A percentile compares a stretch with the other conserved stretches of the same genome.
Conservation (phyloP, 2,113 vertebrate genomes). For the Paraplagusia blochii region DNA sequence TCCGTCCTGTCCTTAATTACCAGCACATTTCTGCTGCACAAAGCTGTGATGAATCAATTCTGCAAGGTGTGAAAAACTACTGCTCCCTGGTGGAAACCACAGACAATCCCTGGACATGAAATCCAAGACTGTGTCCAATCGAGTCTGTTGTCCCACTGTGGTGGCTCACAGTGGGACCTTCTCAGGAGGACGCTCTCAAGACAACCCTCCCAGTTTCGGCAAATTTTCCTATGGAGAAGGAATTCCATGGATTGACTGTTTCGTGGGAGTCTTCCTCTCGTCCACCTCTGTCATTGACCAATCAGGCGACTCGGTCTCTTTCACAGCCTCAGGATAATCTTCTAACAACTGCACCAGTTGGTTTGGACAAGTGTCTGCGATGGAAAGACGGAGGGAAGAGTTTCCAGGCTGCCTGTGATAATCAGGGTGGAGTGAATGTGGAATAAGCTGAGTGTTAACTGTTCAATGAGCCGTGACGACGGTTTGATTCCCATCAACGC, state of each 20-base stretch:
- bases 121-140: slow-evolving; percentile 46
- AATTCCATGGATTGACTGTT: slow-evolving; percentile 31
- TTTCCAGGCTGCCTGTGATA: background rate
- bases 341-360: background rate
- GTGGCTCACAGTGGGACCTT: slow-evolving; percentile 17
- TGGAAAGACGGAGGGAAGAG: background rate
- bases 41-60: slow-evolving; percentile 42
- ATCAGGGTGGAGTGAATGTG: background rate
- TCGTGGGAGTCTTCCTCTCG: too few relatives aligned
- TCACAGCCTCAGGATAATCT: slow-evolving; percentile 2
- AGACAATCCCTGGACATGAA: slow-evolving; percentile 32
- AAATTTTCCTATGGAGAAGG: slow-evolving; percentile 15
- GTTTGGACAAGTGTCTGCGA: background rate
- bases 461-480: slow-evolving; percentile 19
- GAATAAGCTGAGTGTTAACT: background rate
- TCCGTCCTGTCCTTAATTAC: slow-evolving; percentile 31
- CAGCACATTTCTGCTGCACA: slow-evolving; percentile 26
- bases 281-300: background rate
- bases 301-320: background rate
- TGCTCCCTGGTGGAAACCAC: slow-evolving; percentile 41
- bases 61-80: slow-evolving; percentile 36
- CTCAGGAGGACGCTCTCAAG: background rate
- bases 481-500: slow-evolving; percentile 7
- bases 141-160: slow-evolving; percentile 32
- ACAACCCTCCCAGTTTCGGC: slow-evolving; percentile 11